Base-by-base conservation (phyloP, 2,888 invertebrate species). In the Chironomus tentans region DNA sequence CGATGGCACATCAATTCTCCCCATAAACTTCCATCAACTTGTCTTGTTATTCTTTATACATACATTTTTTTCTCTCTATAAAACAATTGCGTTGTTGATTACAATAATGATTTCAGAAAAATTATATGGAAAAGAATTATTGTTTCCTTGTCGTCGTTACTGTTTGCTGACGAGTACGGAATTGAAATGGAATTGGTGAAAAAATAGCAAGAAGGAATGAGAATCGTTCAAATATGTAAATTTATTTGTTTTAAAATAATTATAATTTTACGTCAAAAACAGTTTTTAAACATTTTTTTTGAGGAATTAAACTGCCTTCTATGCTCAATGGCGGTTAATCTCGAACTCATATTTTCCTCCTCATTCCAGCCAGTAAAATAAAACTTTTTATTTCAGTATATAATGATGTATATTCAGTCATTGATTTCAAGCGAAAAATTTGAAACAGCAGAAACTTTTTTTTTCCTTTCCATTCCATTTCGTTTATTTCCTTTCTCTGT, bases 191-290 rank as follows among this genome's bases (percentile, higher is more conserved):
- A 56, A 15, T 56, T 56, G 18, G 18, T 56, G 56, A 18, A 7
- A 18, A 38, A 70, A 1, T n/a, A n/a, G n/a, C n/a, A n/a, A 46
- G 28, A 38, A 68, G 10, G 10, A 38, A 38, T 12, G 28, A 38
- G 28, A 28, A 68, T 68, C 68, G 38, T 46, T 68, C 46, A 73
- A 38, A 68, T 74, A 74, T 74, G 65, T 47, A 74, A 74, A 74
- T 74, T 74, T 74, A 74, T 74, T 74, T 74, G 74, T 68, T 74
- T 74, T 74, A 68, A 74, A 74, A 74, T 74, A 74, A 74, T 74
- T 74, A 74, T 65, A 68, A 72, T 38, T 72, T 74, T 28, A 62
- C 50, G 74, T 74, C 74, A 74, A 61, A 74, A 68, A 65, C 74
- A 71, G 65, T 65, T 24, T 65, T 65, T 69, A 38, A 38, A 7